A percentile compares a stretch with the other conserved stretches of the same genome.
These are phyloP conservation scores for Indicator maculatus DNA, from an alignment of 2,113 vertebrate species.

Conservation along the genomic window DNA sequence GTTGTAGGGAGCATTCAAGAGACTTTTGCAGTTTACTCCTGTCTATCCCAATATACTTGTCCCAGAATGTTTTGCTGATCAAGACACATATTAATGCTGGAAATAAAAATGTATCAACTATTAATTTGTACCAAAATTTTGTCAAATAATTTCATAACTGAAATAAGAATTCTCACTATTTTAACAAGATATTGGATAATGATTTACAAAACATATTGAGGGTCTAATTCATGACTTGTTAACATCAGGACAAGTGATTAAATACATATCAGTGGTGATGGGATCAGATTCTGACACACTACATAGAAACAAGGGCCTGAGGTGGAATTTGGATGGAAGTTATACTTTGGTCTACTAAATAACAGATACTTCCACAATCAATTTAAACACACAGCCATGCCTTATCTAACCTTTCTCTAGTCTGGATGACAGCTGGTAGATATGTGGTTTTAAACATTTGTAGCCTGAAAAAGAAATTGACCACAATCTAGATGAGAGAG, in stretches of 20 bases:
- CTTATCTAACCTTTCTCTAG: background rate
- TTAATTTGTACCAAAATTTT: background rate
- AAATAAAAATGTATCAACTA: background rate
- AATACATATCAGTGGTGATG: background rate
- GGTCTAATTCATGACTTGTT: background rate
- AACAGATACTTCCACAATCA: background rate
- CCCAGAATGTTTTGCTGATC: background rate
- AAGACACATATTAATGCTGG: background rate
- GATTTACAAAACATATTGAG: background rate
- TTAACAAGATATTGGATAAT: background rate
- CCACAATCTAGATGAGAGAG: background rate
- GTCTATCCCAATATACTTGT: background rate
- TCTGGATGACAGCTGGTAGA: background rate
- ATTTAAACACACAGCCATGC: background rate
- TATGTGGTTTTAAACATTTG: background rate
- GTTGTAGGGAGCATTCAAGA: background rate
- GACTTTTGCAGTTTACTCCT: background rate
- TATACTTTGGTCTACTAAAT: background rate
- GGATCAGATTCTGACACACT: background rate
- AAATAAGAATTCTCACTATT: background rate
- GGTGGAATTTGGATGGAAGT: background rate
- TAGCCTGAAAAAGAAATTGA: background rate
- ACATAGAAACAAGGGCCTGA: background rate
- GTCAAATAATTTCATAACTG: background rate
- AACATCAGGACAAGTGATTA: background rate